phyloP scores from a whole-genome alignment of 2,888 invertebrate species.

The Thera obeliscata region DNA sequence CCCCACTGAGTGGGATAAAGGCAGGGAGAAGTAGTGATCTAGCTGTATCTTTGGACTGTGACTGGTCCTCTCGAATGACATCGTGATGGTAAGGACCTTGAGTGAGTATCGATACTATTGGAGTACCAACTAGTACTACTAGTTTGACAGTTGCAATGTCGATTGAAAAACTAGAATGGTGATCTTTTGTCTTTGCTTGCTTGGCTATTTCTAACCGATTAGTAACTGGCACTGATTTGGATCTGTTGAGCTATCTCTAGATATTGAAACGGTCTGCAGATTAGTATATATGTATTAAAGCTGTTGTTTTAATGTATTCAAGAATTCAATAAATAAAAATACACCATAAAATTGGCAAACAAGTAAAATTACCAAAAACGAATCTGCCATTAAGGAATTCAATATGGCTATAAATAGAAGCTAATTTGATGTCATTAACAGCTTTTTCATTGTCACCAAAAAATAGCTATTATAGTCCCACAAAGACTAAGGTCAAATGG shows the following conservation, averaged over 20 bases:
- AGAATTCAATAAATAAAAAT: no score
- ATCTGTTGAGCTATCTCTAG: no score
- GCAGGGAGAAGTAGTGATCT: background rate
- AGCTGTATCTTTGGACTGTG: conserved; percentile 7
- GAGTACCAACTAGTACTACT: conserved; percentile 10
- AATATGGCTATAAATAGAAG: background rate
- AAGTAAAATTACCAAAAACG: no score
- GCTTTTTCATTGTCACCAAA: conserved; percentile 10
- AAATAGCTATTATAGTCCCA: conserved; percentile 27
- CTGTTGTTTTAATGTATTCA: no score
- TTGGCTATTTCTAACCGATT: no score
- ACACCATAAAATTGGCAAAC: no score
- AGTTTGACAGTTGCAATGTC: conserved; percentile 13
- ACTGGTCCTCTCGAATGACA: conserved; percentile 31
- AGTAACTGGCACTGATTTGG: no score
- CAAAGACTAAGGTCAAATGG: conserved; percentile 28
- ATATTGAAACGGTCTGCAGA: no score
- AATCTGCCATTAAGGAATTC: no score
- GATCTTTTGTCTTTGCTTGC: background rate
- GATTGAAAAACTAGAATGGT: conserved; percentile 1
- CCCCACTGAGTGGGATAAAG: background rate
- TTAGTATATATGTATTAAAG: no score
- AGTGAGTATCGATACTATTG: conserved; percentile 11
- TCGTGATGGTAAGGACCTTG: conserved; percentile 31
- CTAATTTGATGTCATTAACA: background rate